phyloP scores from a whole-genome alignment of 2,888 invertebrate genomes.

The Limnephilus marmoratus region DNA sequence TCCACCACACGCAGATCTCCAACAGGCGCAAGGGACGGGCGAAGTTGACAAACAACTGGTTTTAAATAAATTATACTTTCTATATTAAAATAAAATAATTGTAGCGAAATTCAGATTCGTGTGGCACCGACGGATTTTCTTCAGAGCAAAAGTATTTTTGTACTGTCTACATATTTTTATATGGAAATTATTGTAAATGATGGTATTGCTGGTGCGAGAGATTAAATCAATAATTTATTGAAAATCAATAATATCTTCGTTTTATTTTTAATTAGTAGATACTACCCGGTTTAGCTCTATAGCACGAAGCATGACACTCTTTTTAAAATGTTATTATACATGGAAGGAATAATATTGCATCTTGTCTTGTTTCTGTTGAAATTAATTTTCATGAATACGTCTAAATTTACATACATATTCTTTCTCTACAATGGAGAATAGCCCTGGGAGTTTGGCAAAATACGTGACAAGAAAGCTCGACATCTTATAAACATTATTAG shows the following conservation, averaged over 20 bases:
- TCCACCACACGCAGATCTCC: constrained; percentile 73
- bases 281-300: background rate
- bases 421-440: background rate
- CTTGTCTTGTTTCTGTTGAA: no score
- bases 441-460: background rate
- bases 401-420: background rate
- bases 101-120: background rate
- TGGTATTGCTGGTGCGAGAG: background rate
- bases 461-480: background rate
- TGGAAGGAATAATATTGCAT: no score
- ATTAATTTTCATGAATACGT: no score
- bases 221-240: background rate
- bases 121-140: background rate
- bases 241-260: background rate
- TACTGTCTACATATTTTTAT: background rate
- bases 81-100: background rate
- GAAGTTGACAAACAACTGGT: constrained; percentile 75
- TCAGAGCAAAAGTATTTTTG: background rate
- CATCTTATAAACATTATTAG: background rate
- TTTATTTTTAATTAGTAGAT: background rate
- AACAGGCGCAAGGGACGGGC: constrained; percentile 72
- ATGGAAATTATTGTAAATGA: background rate
- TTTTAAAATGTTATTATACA: background rate
- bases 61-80: constrained; percentile 69
- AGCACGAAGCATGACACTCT: background rate